These are phyloP conservation scores for Muschampia plurimacula DNA, from an alignment of 2,888 invertebrate species.

Conservation along the genomic window DNA sequence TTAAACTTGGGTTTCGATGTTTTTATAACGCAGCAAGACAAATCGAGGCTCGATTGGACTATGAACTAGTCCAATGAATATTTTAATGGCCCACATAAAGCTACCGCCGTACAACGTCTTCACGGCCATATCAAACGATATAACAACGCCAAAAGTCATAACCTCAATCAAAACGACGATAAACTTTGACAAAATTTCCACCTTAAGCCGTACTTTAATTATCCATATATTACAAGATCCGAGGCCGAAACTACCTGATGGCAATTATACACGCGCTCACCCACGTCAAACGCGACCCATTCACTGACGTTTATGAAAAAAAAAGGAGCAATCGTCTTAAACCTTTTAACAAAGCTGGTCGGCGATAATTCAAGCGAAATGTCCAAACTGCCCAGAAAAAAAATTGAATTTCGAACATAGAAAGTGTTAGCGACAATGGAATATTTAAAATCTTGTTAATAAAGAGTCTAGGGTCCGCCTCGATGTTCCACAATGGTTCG, in stretches of 20 bases:
- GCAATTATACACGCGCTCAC: conserved; percentile 85
- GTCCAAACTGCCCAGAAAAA: conserved; percentile 78
- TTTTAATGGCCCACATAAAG: conserved; percentile 71
- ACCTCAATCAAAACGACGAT: conserved; percentile 84
- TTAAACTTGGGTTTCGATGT: conserved; percentile 69
- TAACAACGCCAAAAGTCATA: conserved; percentile 67
- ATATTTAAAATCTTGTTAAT: conserved; percentile 85
- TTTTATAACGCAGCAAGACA: conserved; percentile 79
- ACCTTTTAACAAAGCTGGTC: conserved; percentile 83
- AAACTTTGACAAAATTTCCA: conserved; percentile 85
- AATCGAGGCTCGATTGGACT: conserved; percentile 70
- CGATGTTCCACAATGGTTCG: conserved; percentile 58
- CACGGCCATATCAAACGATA: conserved; percentile 54
- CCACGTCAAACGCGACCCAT: conserved; percentile 79
- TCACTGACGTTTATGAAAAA: conserved; percentile 76
- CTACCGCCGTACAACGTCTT: conserved; percentile 76
- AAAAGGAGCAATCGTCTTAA: conserved; percentile 74
- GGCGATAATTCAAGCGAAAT: conserved; percentile 85
- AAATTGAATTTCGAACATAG: conserved; percentile 77
- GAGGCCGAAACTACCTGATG: conserved; percentile 79
- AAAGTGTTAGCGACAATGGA: conserved; percentile 85
- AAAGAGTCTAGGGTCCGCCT: conserved; percentile 67
- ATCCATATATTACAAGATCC: conserved; percentile 83
- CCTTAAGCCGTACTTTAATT: conserved; percentile 84
- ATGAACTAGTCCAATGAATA: conserved; percentile 60